Evolutionary conservation across 2,888 invertebrate genomes (phyloP), one percentile per base, ranked within the genome.

Genomic region (Polyploca ridens): DNA sequence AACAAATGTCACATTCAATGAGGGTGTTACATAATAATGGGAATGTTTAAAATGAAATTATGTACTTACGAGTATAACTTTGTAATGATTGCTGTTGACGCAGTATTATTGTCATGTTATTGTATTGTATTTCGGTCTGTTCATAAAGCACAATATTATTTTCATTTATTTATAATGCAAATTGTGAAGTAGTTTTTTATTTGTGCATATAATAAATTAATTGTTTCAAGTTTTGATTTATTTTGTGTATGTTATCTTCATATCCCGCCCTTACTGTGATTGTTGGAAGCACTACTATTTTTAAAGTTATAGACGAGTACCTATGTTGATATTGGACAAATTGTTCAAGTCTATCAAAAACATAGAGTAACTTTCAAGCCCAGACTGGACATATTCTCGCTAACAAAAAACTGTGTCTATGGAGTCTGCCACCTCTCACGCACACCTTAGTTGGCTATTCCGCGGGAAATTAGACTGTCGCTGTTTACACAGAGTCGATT

Each of bases 121-220:
- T 54, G 54, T 10, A 54, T 54, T 54, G 54, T 10, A 54, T 54
- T 54, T 54, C 54, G 19, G 19, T 54, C 19, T 54, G 54, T 54
- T 54, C 54, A 54, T 46, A 46, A n/a, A 54, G 54, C 54, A 54
- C 54, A 54, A 54, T 54, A 19, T 19, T 54, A 19, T 54, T 54
- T 41, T 19, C 16, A 54, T 54, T 54, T 54, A 54, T 54, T 19
- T 19, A 7, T 54, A 19, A 19, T 54, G 19, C 7, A 54, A 54
- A 54, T 54, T 54, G 19, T 54, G 54, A 19, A 54, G 54, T 54
- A 54, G 54, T 54, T 54, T 19, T n/a, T 27, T 54, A 54, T 19
- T 54, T 19, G 7, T 54, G 54, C 54, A 19, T 54, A 54, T 54
- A 54, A 54, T 54, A 54, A 54, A 54, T 54, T 54, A 16, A 54